Evolutionary conservation across 1,140 invertebrate genomes (phyloP).

Genomic region (Drosophila navojoa): DNA sequence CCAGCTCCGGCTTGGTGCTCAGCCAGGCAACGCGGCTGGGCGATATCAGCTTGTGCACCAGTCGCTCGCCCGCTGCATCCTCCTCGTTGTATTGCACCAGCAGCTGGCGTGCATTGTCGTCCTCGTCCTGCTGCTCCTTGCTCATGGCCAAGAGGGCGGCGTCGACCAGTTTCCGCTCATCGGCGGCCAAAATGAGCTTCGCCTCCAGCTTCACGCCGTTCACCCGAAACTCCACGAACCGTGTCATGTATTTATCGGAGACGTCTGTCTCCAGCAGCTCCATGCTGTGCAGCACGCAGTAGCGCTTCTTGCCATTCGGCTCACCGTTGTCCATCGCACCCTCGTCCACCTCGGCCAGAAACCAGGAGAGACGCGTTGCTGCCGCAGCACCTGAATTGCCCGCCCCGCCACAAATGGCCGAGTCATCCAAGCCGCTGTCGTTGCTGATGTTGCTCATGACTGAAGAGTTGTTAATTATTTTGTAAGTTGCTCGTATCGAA

Average conservation of each 20-base stretch:
- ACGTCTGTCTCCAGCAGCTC: conserved; percentile 64
- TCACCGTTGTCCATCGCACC: conserved; percentile 43
- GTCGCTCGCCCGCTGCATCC: conserved; percentile 20
- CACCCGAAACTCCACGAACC: conserved; percentile 61
- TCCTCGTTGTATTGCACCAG: conserved; percentile 64
- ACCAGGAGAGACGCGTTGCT: conserved; percentile 72
- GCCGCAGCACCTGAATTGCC: conserved; percentile 8
- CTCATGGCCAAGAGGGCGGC: conserved; percentile 55
- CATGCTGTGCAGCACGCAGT: conserved; percentile 70
- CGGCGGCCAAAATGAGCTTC: conserved; percentile 68
- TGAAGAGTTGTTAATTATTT: background rate
- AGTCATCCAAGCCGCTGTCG: conserved; percentile 62
- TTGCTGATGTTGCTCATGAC: conserved; percentile 63
- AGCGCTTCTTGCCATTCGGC: conserved; percentile 37
- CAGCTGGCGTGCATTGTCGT: conserved; percentile 28
- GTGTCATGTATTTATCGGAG: conserved; percentile 69
- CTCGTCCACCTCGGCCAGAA: conserved; percentile 74
- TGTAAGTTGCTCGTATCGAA: background rate
- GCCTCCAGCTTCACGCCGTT: conserved; percentile 63
- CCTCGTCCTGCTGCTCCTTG: conserved; percentile 42
- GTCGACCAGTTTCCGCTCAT: conserved; percentile 64
- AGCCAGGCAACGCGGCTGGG: conserved; percentile 56
- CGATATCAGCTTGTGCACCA: conserved; percentile 63
- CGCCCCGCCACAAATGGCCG: conserved; percentile 38
- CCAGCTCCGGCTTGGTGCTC: conserved; percentile 46